phyloP scores from a whole-genome alignment of 1,140 invertebrate species.

The Papilio helenus region DNA sequence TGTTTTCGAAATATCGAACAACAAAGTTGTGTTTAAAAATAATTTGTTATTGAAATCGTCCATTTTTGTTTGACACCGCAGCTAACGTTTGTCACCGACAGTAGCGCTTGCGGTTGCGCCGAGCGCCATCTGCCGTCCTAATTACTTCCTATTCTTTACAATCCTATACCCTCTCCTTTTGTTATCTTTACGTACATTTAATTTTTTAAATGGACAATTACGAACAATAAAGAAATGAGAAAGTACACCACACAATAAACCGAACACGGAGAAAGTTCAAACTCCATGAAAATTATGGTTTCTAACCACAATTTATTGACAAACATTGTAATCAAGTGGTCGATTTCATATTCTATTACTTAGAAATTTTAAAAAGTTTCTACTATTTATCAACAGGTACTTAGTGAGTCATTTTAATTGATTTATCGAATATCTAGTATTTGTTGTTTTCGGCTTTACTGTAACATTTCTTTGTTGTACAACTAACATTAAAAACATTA shows the following conservation, averaged over 20 bases:
- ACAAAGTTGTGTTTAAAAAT: background rate
- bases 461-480: too few species aligned
- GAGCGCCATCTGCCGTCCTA: conserved; percentile 71
- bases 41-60: background rate
- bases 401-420: too few species aligned
- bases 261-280: conserved; percentile 69
- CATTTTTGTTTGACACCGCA: background rate
- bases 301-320: conserved; percentile 57
- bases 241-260: conserved; percentile 69
- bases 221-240: conserved; percentile 70
- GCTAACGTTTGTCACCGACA: conserved; percentile 50
- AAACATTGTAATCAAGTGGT: conserved; percentile 30
- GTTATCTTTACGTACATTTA: conserved; percentile 61
- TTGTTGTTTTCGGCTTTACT: too few species aligned
- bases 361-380: too few species aligned
- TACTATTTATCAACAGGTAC: too few species aligned
- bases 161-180: conserved; percentile 58
- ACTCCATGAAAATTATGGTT: conserved; percentile 69
- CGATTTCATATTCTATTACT: background rate
- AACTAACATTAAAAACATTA: too few species aligned
- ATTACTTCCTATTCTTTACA: conserved; percentile 78
- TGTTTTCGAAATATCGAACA: background rate
- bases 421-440: too few species aligned
- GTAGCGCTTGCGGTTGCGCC: conserved; percentile 59
- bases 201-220: conserved; percentile 75